Evolutionary conservation across 30 jellyfish, hydroid and myxozoan species (phyloP), one percentile per base, ranked within the genome.

Genomic region (Rhopilema esculentum): DNA sequence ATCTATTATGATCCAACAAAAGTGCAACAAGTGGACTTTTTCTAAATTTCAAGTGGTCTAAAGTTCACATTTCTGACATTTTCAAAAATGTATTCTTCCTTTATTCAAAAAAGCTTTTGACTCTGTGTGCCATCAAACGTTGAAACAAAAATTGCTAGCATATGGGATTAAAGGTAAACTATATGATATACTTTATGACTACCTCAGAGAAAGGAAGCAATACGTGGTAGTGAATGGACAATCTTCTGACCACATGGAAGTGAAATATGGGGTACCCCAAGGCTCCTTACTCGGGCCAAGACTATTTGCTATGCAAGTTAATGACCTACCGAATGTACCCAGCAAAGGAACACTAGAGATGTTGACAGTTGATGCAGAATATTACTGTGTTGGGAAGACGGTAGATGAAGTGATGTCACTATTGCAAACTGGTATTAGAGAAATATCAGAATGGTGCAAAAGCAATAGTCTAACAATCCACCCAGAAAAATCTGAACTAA

Each of bases 201-300:
- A 69, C 52, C 91, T 81, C 68, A 66, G 12, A 50, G 84, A 81
- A 15, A 64, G 91, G 49, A 81, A 61, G 85, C 91, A 81, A 40
- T 81, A 66, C 32, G 85, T 81, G 51, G 91, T 66, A 16, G 91
- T 81, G 12, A 81, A 81, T 66, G 91, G 91, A 28, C 21, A 81
- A 81, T 81, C 91, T 30, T 81, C 91, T 12, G 31, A 48, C 17
- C 61, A 48, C 65, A 29, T 16, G 24, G 83, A 7, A 1, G 82
- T 79, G 87, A 61, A 83, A 70, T 71, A 84, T 50, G 92, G 87
- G 49, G 92, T 84, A 61, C 86, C 79, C 26, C 92, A 69, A 84
- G 92, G 92, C 79, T 84, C 86, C 9, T 29, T 84, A 61, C 31
- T 84, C 4, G 86, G 92, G 80, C 92, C 92, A 50, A 84, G 86